Evolutionary conservation across 2,888 invertebrate species (phyloP), one percentile per base, ranked within the genome.

Genomic region (Eilema depressum): DNA sequence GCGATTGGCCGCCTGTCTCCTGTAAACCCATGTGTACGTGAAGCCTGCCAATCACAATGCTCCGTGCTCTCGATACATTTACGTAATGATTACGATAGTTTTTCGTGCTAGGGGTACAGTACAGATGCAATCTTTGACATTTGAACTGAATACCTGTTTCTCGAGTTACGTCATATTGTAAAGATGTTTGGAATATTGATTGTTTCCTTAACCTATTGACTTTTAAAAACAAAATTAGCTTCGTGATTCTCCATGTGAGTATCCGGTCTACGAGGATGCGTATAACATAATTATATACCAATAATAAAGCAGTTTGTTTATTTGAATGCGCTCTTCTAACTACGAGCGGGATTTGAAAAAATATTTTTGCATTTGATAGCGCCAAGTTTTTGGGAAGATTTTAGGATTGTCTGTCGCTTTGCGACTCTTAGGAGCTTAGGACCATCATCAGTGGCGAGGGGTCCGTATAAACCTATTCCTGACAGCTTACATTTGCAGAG

Each of bases 231-330:
- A 7, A 20, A 20, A 47, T 47, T 47, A 25, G 8, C 11, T 57
- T 25, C 65, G 70, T 68, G 59, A 60, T 69, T 60, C 66, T 69
- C 78, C 60, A 64, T 70, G 75, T 47, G 47, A 47, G 20, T 7
- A 47, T 20, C 20, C 47, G 47, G 47, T 20, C 47, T 47, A 20
- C 47, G 0, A 5, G 20, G 20, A 20, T 20, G 20, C 47, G 1
- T 47, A 0, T 47, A 47, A 7, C 47, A 20, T 20, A 20, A 47
- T 47, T 20, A 20, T 5, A 2, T 41, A 41, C 14, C 3, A 41
- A 41, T 17, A 41, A 41, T 41, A 41, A 41, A 41, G 17, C 17
- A 41, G 8, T 47, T 20, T 47, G 47, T 20, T 47, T 20, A 20
- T 47, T 47, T 47, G 17, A 17, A 20, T 1, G 47, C 20, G 8